Evolutionary conservation across 1,140 invertebrate genomes (phyloP).

Genomic region (Nasonia vitripennis): DNA sequence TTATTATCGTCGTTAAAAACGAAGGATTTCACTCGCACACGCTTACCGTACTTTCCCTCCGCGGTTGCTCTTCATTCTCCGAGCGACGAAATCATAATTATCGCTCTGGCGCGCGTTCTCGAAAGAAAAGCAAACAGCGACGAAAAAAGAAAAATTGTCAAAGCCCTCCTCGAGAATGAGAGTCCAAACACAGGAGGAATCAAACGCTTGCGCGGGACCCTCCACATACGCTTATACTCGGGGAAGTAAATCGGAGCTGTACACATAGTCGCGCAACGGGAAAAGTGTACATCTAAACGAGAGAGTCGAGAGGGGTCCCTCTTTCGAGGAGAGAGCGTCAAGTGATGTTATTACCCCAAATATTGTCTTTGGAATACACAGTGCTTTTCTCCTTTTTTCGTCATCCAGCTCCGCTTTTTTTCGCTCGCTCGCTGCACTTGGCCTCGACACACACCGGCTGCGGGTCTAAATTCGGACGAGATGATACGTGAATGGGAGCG

Average conservation of each 20-base stretch:
- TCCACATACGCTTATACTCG: background rate
- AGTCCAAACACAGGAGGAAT: background rate
- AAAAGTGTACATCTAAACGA: background rate
- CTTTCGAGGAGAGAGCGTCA: conserved; percentile 44
- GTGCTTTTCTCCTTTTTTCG: conserved; percentile 6
- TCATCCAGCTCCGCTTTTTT: background rate
- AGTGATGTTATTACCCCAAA: conserved; percentile 66
- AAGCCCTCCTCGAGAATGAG: background rate
- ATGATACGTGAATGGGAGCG: background rate
- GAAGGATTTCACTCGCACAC: no score
- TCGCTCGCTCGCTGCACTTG: background rate
- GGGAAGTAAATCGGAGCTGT: conserved; percentile 13
- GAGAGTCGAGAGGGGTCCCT: conserved; percentile 6
- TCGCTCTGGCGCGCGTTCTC: background rate
- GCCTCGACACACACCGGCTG: background rate
- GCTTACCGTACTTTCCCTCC: background rate
- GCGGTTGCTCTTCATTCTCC: background rate
- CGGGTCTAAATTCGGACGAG: conserved; percentile 20
- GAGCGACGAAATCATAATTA: conserved; percentile 15
- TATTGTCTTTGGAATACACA: conserved; percentile 60
- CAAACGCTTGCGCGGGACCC: background rate
- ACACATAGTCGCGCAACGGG: conserved; percentile 1
- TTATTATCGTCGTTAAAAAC: background rate
- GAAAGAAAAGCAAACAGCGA: conserved; percentile 14
- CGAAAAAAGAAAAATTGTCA: conserved; percentile 8